Percentiles rank a stretch among this genome's conserved stretches.
phyloP scores from a whole-genome alignment of 1,140 invertebrate genomes.

The Drosophila varians region DNA sequence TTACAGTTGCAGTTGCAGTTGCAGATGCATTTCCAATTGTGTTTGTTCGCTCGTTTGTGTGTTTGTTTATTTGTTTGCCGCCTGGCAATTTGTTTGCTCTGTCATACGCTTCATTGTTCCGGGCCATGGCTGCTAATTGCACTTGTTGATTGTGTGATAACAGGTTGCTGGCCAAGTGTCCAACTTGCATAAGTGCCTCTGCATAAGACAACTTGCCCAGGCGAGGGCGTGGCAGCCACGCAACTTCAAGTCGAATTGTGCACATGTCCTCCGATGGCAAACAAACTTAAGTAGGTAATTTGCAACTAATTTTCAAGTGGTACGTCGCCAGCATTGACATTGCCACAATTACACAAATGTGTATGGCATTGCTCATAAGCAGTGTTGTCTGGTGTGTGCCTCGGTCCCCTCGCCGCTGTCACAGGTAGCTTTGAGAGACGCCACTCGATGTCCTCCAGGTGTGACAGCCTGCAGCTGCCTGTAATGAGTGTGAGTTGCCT shows the following conservation, averaged over 20 bases:
- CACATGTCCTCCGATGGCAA: slow-evolving; percentile 63
- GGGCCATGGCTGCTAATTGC: slow-evolving; percentile 70
- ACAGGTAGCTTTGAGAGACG: not conserved
- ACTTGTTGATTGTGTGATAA: slow-evolving; percentile 78
- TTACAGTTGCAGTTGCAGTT: slow-evolving; percentile 16
- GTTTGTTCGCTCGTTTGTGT: slow-evolving; percentile 34
- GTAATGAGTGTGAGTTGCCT: slow-evolving; percentile 41
- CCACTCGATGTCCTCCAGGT: slow-evolving; percentile 41
- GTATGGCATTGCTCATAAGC: slow-evolving; percentile 72
- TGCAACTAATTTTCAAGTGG: slow-evolving; percentile 79
- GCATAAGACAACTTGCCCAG: slow-evolving; percentile 64
- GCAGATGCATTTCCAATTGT: slow-evolving; percentile 37
- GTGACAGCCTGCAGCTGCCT: slow-evolving; percentile 10
- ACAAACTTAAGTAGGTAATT: slow-evolving; percentile 80
- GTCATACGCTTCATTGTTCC: slow-evolving; percentile 73
- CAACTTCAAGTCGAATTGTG: slow-evolving; percentile 47
- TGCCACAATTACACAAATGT: slow-evolving; percentile 42
- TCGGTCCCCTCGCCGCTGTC: slow-evolving; percentile 1
- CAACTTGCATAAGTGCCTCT: slow-evolving; percentile 65
- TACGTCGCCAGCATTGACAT: slow-evolving; percentile 33
- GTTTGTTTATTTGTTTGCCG: slow-evolving; percentile 35
- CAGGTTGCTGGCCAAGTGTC: slow-evolving; percentile 49
- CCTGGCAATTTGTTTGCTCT: slow-evolving; percentile 77
- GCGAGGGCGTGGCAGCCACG: slow-evolving; percentile 60
- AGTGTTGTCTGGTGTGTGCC: slow-evolving; percentile 32